Evolutionary conservation across 64 coral and sea anemone species (phyloP).

Genomic region (Dendronephthya gigantea): DNA sequence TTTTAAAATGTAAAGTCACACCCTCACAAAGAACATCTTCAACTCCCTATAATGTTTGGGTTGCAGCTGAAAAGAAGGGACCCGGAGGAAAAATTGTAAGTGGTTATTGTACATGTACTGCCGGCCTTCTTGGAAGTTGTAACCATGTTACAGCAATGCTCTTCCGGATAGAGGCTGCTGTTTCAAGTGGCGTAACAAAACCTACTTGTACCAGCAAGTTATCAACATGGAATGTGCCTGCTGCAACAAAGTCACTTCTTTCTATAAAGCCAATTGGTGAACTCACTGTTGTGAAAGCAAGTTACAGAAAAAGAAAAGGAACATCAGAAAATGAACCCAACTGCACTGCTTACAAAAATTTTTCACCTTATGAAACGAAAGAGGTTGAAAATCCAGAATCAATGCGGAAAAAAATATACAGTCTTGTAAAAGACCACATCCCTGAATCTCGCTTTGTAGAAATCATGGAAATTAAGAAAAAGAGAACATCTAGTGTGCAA

Average conservation of each 20-base stretch:
- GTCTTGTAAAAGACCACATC: neutral
- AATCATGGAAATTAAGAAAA: neutral
- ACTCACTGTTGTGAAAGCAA: neutral
- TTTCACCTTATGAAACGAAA: neutral
- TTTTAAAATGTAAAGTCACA: conserved; percentile 4
- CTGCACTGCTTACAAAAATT: neutral
- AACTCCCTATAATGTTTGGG: neutral
- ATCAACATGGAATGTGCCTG: neutral
- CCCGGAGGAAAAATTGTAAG: neutral
- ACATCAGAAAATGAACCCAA: neutral
- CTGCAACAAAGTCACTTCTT: neutral
- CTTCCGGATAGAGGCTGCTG: neutral
- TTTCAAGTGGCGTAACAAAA: neutral
- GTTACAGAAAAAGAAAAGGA: neutral
- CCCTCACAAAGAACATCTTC: neutral
- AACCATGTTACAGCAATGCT: conserved; percentile 1
- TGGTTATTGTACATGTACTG: conserved; percentile 2
- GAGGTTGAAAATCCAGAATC: neutral
- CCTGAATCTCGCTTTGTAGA: neutral
- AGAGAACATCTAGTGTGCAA: neutral
- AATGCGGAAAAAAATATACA: neutral
- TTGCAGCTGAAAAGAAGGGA: neutral
- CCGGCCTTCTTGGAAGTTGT: neutral
- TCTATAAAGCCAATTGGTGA: neutral
- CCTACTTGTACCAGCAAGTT: neutral